Conservation (phyloP, 1,140 invertebrate species). For the Thaumatotibia leucotreta region DNA sequence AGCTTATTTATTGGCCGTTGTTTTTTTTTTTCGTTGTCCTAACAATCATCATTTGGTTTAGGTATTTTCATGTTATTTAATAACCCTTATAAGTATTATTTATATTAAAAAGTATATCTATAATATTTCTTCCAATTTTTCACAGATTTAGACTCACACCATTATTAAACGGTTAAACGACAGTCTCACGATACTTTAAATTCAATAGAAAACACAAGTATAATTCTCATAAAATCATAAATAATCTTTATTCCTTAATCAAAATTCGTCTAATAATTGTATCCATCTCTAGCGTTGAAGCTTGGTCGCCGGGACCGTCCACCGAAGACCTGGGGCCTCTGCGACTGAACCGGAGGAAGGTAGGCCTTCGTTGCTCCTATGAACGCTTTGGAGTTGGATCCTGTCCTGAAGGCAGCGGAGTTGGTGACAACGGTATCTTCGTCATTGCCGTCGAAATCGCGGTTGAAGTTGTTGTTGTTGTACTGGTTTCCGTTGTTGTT, state of each 20-base stretch:
- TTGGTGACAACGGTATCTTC: constrained; percentile 42
- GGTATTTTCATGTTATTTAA: too few species aligned
- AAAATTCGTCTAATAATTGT: constrained; percentile 26
- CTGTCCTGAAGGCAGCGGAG: constrained; percentile 25
- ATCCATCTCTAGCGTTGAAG: constrained; percentile 28
- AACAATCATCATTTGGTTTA: too few species aligned
- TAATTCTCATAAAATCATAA: constrained; percentile 11
- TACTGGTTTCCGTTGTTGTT: constrained; percentile 3
- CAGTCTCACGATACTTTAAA: too few species aligned
- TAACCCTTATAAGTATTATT: too few species aligned
- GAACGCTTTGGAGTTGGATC: not conserved
- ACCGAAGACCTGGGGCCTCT: not conserved
- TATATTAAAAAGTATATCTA: too few species aligned
- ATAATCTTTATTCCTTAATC: constrained; percentile 16
- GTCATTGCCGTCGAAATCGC: constrained; percentile 6
- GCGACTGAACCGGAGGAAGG: constrained; percentile 1
- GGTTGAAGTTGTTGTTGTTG: not conserved
- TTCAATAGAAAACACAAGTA: not conserved
- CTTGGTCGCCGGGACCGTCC: constrained; percentile 13
- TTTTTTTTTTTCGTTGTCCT: too few species aligned
- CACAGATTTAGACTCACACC: too few species aligned
- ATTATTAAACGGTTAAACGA: too few species aligned
- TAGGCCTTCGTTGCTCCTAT: constrained; percentile 9
- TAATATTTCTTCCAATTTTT: too few species aligned
- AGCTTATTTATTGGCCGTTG: too few species aligned